Conservation (phyloP, 2,797 vertebrate species). For the Sus cebifrons region DNA sequence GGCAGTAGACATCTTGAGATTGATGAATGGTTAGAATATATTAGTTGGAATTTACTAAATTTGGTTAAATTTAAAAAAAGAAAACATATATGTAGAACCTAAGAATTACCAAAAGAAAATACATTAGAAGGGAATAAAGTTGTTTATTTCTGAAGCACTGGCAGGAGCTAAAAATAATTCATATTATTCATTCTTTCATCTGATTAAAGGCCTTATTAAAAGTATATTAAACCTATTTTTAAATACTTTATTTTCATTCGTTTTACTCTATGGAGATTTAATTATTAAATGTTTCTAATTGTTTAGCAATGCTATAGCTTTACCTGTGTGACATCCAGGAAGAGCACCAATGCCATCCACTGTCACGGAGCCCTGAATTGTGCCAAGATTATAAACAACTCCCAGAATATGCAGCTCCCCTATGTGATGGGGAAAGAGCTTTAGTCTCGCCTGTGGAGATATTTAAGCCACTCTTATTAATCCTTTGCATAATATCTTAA, state of each 20-base stretch:
- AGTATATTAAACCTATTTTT: conserved; percentile 21
- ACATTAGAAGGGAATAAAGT: background rate
- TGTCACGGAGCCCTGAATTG: conserved; percentile 89
- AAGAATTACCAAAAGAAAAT: background rate
- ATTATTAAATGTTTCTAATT: conserved; percentile 28
- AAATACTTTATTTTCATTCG: background rate
- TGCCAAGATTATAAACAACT: conserved; percentile 96
- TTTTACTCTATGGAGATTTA: conserved; percentile 27
- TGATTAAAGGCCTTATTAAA: conserved; percentile 45
- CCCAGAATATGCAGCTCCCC: conserved; percentile 97
- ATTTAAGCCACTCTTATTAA: conserved; percentile 91
- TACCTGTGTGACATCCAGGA: conserved; percentile 93
- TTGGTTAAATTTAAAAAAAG: conserved; percentile 41
- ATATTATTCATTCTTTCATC: conserved; percentile 45
- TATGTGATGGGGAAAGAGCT: conserved; percentile 96
- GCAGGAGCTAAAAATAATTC: conserved; percentile 66
- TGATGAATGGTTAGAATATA: conserved; percentile 33
- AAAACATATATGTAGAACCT: background rate
- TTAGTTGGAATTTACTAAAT: conserved; percentile 65
- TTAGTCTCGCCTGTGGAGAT: conserved; percentile 96
- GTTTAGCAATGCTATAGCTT: conserved; percentile 57
- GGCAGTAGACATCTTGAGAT: background rate
- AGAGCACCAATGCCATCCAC: conserved; percentile 91
- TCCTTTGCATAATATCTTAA: conserved; percentile 71
- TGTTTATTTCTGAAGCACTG: conserved; percentile 54